Evolutionary conservation across 2,113 vertebrate species (phyloP).

Genomic region (Reinhardtius hippoglossoides): DNA sequence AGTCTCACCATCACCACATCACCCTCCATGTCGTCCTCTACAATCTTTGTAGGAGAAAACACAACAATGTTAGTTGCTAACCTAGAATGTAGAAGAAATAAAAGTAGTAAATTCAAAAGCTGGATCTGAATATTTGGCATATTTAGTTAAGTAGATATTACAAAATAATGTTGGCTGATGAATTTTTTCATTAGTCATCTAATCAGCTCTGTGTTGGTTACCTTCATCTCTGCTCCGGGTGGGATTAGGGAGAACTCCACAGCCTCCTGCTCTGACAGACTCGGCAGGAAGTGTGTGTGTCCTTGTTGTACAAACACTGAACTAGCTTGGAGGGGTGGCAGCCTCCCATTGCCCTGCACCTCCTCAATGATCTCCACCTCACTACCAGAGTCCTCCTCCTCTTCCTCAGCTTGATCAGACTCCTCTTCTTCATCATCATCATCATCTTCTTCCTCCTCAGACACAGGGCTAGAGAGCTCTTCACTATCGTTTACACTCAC

Average conservation of each 20-base stretch:
- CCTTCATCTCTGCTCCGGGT: conserved; percentile 71
- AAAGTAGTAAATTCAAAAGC: neutral
- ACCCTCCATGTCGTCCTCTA: conserved; percentile 65
- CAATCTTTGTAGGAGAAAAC: conserved; percentile 54
- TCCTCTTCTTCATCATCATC: conserved; percentile 41
- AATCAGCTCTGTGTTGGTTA: conserved; percentile 24
- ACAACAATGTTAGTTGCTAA: neutral
- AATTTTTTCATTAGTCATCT: neutral
- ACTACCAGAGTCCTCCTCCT: conserved; percentile 74
- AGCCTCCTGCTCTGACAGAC: conserved; percentile 67
- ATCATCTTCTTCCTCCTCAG: conserved; percentile 69
- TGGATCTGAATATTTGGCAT: neutral
- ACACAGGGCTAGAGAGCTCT: conserved; percentile 74
- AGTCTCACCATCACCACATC: conserved; percentile 78
- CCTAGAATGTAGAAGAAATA: neutral
- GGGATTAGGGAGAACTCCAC: conserved; percentile 75
- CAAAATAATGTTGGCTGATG: neutral
- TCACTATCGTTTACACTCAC: conserved; percentile 83
- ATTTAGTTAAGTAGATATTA: neutral
- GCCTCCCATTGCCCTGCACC: conserved; percentile 75
- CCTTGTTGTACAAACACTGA: conserved; percentile 69
- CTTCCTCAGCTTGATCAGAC: conserved; percentile 61
- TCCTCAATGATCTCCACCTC: conserved; percentile 85
- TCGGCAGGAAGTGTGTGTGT: conserved; percentile 71
- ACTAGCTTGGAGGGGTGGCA: conserved; percentile 52